Evolutionary conservation across 2,113 vertebrate genomes (phyloP).

Genomic region (Cranoglanis bouderius): DNA sequence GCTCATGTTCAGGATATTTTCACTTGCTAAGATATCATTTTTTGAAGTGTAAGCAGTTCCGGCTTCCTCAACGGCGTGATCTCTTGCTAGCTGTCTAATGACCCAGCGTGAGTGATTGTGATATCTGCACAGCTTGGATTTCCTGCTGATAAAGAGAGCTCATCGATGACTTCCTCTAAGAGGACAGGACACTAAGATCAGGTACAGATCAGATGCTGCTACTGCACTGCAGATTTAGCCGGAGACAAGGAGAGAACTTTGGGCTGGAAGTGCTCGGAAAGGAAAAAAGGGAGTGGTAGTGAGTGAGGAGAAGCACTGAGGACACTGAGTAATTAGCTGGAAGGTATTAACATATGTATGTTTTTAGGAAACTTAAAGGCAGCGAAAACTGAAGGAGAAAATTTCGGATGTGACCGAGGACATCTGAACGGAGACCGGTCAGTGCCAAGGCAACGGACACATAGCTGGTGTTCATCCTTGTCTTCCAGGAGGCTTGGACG

Average conservation of each 20-base stretch:
- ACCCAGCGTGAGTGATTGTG: not conserved
- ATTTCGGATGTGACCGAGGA: not conserved
- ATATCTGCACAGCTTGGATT: slow-evolving; percentile 41
- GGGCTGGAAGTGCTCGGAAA: not conserved
- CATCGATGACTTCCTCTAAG: not conserved
- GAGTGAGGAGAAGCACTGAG: not conserved
- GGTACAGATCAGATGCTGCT: not conserved
- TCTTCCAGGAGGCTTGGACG: not conserved
- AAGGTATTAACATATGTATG: not conserved
- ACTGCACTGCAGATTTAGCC: slow-evolving; percentile 35
- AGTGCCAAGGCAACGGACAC: not conserved
- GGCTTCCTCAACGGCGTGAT: slow-evolving; percentile 34
- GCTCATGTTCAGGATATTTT: not conserved
- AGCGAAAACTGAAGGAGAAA: not conserved
- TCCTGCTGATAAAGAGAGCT: slow-evolving; percentile 32
- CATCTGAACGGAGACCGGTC: not conserved
- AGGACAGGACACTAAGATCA: slow-evolving; percentile 17
- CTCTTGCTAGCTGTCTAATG: not conserved
- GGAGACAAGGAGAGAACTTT: not conserved
- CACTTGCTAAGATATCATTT: not conserved
- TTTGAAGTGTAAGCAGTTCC: not conserved
- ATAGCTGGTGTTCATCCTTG: not conserved
- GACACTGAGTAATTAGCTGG: not conserved
- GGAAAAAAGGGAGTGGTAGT: not conserved
- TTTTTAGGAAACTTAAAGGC: not conserved